phyloP scores from a whole-genome alignment of 1,140 invertebrate species.

The Drosophila asahinai region DNA sequence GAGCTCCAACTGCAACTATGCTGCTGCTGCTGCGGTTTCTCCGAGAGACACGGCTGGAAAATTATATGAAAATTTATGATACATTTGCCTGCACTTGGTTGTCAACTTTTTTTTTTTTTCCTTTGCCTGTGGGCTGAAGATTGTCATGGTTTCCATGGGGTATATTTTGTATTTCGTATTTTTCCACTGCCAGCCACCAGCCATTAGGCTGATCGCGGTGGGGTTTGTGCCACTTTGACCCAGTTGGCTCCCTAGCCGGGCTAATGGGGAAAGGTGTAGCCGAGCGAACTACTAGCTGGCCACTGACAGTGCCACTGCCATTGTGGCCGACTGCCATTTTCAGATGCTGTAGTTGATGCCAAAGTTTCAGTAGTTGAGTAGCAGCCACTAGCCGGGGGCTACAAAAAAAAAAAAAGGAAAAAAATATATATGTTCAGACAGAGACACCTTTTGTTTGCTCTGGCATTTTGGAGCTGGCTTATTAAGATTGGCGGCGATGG shows the following conservation, averaged over 20 bases:
- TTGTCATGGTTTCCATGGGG: slow-evolving; percentile 40
- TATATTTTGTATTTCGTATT: slow-evolving; percentile 25
- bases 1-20: slow-evolving; percentile 28
- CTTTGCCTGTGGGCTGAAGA: slow-evolving; percentile 53
- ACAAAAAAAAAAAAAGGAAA: background rate
- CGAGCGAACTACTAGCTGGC: slow-evolving; percentile 25
- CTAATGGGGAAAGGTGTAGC: slow-evolving; percentile 52
- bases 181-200: slow-evolving; percentile 15
- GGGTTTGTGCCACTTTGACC: slow-evolving; percentile 50
- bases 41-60: slow-evolving; percentile 71
- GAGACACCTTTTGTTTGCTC: slow-evolving; percentile 47
- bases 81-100: slow-evolving; percentile 82
- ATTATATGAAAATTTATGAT: slow-evolving; percentile 83
- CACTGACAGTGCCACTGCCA: slow-evolving; percentile 21
- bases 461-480: slow-evolving; percentile 33
- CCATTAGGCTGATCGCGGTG: slow-evolving; percentile 33
- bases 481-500: slow-evolving; percentile 25
- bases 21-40: slow-evolving; percentile 51
- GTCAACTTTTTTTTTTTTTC: slow-evolving; percentile 54
- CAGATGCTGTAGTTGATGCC: slow-evolving; percentile 47
- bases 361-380: slow-evolving; percentile 40
- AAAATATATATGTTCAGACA: slow-evolving; percentile 9
- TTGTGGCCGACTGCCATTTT: slow-evolving; percentile 25
- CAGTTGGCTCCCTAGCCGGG: slow-evolving; percentile 47
- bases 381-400: slow-evolving; percentile 24